These are phyloP conservation scores for Drosophila emarginata DNA, from an alignment of 2,888 invertebrate genomes.

Conservation along the genomic window DNA sequence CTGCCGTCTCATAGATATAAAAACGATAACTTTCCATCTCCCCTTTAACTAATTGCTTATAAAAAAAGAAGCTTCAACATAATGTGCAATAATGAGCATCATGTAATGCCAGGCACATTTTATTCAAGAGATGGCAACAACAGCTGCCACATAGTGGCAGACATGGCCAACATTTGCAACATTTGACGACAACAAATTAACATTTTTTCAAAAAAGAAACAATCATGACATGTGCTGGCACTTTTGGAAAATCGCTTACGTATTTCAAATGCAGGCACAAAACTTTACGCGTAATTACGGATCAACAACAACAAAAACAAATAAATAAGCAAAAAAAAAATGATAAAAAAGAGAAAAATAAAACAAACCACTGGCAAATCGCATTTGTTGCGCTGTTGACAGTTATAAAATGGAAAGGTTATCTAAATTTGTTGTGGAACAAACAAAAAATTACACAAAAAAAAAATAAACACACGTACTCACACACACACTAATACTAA, in stretches of 20 bases:
- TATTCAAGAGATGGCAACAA: conserved; percentile 20
- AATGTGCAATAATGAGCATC: conserved; percentile 65
- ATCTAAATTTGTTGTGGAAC: conserved; percentile 39
- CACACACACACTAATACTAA: not conserved
- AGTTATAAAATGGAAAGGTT: conserved; percentile 68
- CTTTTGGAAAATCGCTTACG: conserved; percentile 63
- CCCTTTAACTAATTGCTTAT: not conserved
- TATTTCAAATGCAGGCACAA: conserved; percentile 55
- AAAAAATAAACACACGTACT: not conserved
- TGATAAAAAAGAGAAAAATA: conserved; percentile 20
- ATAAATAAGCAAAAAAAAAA: conserved; percentile 4
- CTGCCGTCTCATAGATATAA: conserved; percentile 55
- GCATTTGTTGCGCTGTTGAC: conserved; percentile 50
- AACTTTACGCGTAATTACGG: conserved; percentile 58
- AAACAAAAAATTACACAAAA: conserved; percentile 3
- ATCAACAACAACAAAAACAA: conserved; percentile 20
- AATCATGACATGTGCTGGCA: conserved; percentile 61
- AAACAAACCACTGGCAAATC: conserved; percentile 40
- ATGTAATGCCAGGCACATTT: conserved; percentile 63
- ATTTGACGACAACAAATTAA: conserved; percentile 52
- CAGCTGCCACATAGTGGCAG: conserved; percentile 12
- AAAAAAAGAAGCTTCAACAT: conserved; percentile 39
- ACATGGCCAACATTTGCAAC: conserved; percentile 23
- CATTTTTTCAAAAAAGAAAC: conserved; percentile 50
- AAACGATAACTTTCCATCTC: conserved; percentile 46